A percentile compares a stretch with the other conserved stretches of the same genome.
Evolutionary conservation across 37 sponge, comb jelly and placozoan species (phyloP).

Genomic region (Ephydatia muelleri): DNA sequence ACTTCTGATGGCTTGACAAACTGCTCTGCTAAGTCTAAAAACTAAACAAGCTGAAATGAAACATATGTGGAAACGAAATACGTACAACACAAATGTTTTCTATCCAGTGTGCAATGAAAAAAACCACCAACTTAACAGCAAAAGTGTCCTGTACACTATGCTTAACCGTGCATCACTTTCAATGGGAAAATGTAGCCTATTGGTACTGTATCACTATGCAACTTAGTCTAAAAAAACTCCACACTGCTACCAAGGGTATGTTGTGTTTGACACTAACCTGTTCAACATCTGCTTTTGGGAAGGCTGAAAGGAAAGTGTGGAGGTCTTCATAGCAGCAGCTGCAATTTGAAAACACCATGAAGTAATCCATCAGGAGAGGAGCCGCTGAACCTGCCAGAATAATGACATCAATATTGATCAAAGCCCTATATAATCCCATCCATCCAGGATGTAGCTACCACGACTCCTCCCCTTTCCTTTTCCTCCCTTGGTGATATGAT

Average conservation of each 20-base stretch:
- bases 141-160: too few relatives aligned
- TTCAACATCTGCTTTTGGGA: slow-evolving; percentile 14
- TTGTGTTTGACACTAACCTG: slow-evolving; percentile 26
- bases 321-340: slow-evolving; percentile 82
- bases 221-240: too few relatives aligned
- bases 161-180: too few relatives aligned
- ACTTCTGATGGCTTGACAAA: slow-evolving; percentile 6
- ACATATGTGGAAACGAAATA: not conserved
- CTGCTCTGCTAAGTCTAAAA: slow-evolving; percentile 19
- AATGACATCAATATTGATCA: not conserved
- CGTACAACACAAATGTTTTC: not conserved
- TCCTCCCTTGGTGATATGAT: too few relatives aligned
- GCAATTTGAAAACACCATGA: slow-evolving; percentile 67
- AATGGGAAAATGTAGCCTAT: too few relatives aligned
- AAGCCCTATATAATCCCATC: too few relatives aligned
- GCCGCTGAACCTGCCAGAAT: slow-evolving; percentile 27
- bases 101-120: too few relatives aligned
- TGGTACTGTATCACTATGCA: too few relatives aligned
- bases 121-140: too few relatives aligned
- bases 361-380: slow-evolving; percentile 59
- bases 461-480: too few relatives aligned
- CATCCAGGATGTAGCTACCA: too few relatives aligned
- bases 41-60: slow-evolving; percentile 11
- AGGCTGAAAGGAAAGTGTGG: slow-evolving; percentile 24
- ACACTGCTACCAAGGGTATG: too few relatives aligned